Evolutionary conservation across 2,797 vertebrate genomes (phyloP), one percentile per base, ranked within the genome.

Genomic region (Monodelphis domestica): DNA sequence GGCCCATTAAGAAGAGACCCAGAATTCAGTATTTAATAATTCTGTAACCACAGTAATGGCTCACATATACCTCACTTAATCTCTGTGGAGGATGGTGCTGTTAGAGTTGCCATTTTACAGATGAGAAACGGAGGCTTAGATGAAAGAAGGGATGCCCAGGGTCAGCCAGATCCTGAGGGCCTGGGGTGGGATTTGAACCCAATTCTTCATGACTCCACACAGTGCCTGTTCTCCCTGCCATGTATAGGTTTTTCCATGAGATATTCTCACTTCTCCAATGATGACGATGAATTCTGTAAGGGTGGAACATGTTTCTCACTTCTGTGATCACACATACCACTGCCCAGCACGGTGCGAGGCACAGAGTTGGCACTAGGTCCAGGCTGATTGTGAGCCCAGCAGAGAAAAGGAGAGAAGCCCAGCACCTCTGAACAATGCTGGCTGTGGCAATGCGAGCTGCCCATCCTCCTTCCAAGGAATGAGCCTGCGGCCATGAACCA

Each of bases 401-500:
- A 9, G 17, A 17, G 15, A 78, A 38, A 78, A n/a, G n/a, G n/a
- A 38, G 63, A 24, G n/a, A 2, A 78, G n/a, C 28, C 38, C 26
- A 3, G 4, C 3, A 38, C 54, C 70, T 54, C 90, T 57, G 55
- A 45, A 93, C 53, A 29, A 1, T 24, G 53, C 90, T 33, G n/a
- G 4, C 59, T n/a, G 17, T 89, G 70, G 21, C 84, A 91, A 70
- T 53, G 15, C 12, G 12, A 59, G 33, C 12, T 11, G 88, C 53
- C 54, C 90, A 10, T 84, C 51, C 91, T 95, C 92, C 94, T 93
- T 78, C 53, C 45, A 6, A 91, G 84, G 78, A 95, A 92, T 87
- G 38, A 97, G 56, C 56, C 45, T 38, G 54, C 89, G 30, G 45
- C 89, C n/a, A 38, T 94, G 94, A 96, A 89, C 92, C 55, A 87